Percentiles rank a stretch among this genome's conserved stretches.
Evolutionary conservation across 2,113 vertebrate species (phyloP).

Genomic region (Ptilorrhoa leucosticta): DNA sequence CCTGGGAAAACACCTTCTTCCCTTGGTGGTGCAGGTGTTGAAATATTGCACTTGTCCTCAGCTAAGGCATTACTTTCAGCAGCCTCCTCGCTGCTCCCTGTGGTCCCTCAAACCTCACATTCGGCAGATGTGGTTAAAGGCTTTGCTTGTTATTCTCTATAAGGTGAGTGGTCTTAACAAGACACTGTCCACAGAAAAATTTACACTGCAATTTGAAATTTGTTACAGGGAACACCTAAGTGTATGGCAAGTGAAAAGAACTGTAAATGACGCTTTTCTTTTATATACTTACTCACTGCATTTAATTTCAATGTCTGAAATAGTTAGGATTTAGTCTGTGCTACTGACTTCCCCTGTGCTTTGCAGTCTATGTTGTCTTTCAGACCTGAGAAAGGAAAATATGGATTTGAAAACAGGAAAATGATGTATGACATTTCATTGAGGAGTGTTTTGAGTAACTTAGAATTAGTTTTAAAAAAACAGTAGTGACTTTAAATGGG

Average conservation of each 20-base stretch:
- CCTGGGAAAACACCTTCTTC: constrained; percentile 95
- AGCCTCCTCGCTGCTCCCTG: constrained; percentile 94
- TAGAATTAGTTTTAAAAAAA: neutral
- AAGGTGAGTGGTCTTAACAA: constrained; percentile 78
- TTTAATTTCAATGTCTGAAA: neutral
- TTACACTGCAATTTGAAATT: neutral
- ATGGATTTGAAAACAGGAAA: neutral
- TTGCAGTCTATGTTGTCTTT: neutral
- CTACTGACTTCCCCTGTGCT: neutral
- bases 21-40: constrained; percentile 95
- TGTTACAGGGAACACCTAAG: neutral
- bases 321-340: neutral
- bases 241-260: neutral
- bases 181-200: neutral
- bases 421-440: neutral
- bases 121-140: constrained; percentile 97
- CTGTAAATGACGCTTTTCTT: neutral
- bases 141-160: constrained; percentile 95
- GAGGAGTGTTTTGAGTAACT: neutral
- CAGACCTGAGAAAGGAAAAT: neutral
- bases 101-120: constrained; percentile 95
- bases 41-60: constrained; percentile 97
- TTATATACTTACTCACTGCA: neutral
- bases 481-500: neutral
- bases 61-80: constrained; percentile 96